Evolutionary conservation across 2,797 vertebrate species (phyloP).

Genomic region (Clamator glandarius): DNA sequence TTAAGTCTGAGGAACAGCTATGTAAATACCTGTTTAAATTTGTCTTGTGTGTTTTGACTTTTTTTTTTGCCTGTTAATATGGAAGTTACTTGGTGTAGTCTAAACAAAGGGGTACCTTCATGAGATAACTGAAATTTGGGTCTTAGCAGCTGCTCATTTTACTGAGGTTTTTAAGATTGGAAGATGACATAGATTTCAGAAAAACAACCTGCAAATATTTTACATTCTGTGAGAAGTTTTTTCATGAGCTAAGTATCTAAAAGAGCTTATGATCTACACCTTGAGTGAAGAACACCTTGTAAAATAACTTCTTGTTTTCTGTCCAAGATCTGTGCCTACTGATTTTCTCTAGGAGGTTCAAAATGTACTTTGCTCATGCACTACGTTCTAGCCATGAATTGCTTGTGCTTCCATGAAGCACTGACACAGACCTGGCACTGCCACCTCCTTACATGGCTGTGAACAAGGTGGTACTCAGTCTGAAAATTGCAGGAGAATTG

Average conservation of each 20-base stretch:
- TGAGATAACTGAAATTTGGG: neutral
- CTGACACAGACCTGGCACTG: neutral
- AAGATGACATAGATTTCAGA: neutral
- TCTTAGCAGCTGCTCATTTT: neutral
- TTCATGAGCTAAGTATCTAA: neutral
- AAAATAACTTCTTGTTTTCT: neutral
- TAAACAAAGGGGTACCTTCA: neutral
- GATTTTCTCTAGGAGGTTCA: neutral
- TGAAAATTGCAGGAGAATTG: neutral
- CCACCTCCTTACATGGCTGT: neutral
- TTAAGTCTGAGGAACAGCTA: neutral
- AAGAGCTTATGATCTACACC: neutral
- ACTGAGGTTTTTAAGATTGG: neutral
- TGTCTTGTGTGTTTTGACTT: neutral
- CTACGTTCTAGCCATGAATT: neutral
- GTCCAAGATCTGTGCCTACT: neutral
- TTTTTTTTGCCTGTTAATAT: neutral
- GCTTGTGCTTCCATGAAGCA: neutral
- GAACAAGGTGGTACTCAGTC: neutral
- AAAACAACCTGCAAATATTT: neutral
- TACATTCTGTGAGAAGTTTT: neutral
- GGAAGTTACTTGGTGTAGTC: neutral
- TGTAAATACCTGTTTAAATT: neutral
- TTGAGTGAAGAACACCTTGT: neutral
- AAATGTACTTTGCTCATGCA: accelerated